Conservation (phyloP, 2,888 invertebrate genomes). For the Nesidiocoris tenuis region DNA sequence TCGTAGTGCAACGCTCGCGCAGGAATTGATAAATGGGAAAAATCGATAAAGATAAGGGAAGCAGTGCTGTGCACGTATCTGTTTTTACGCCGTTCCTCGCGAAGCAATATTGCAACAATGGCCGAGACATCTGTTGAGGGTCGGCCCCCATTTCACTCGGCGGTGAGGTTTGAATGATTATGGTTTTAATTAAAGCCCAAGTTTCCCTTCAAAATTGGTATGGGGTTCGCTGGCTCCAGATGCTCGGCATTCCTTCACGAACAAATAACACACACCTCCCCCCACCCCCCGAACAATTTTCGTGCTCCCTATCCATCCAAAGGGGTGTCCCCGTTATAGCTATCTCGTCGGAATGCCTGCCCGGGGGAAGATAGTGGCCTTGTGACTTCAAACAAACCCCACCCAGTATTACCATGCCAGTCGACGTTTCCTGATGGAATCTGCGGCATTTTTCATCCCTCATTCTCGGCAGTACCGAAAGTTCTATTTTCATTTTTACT, state of each 20-base stretch:
- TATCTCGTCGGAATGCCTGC: slow-evolving; percentile 11
- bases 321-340: background rate
- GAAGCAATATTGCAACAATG: slow-evolving; percentile 23
- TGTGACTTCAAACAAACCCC: slow-evolving; percentile 28
- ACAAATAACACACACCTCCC: slow-evolving; percentile 29
- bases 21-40: too few relatives aligned
- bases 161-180: slow-evolving; percentile 33
- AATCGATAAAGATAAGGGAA: background rate
- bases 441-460: background rate
- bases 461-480: background rate
- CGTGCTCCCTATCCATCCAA: background rate
- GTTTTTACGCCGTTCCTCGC: background rate
- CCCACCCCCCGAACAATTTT: background rate
- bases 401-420: slow-evolving; percentile 16
- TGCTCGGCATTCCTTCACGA: slow-evolving; percentile 35
- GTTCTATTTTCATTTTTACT: too few relatives aligned
- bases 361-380: background rate
- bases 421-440: background rate
- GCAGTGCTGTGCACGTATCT: background rate
- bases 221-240: slow-evolving; percentile 18
- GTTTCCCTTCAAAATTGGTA: slow-evolving; percentile 16
- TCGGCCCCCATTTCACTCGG: background rate
- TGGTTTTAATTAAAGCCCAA: slow-evolving; percentile 36
- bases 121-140: slow-evolving; percentile 4
- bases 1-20: too few relatives aligned